Base-by-base conservation (phyloP, 2,113 vertebrate species). In the Sylvia atricapilla region DNA sequence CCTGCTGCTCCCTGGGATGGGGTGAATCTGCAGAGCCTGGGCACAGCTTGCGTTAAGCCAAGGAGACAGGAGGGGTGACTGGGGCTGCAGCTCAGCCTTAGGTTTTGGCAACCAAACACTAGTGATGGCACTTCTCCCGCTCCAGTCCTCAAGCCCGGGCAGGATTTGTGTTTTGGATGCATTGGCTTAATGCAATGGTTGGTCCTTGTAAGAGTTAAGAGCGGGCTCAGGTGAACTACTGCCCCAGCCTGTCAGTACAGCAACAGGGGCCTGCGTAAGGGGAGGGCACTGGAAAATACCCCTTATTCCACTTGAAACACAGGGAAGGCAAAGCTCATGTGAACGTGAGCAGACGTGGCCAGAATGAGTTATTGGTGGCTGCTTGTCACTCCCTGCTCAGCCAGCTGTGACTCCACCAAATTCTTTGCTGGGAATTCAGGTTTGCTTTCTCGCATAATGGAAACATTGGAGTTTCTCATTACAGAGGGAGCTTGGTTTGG, bases 241-340 rank as follows among this genome's bases (percentile, higher is more conserved):
- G 60, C 37, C n/a, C 37, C 27, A 49, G 66, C 39, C 35, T 64
- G 33, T 15, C 44, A 33, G 25, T 22, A 2, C 11, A 76, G 84
- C 59, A 15, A 3, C 0, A 56, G 46, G 2, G 4, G 10, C 37
- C 9, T 8, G 9, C 27, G 2, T 16, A 31, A 7, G 15, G 43
- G 87, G 56, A 82, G 75, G 55, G 37, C 63, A 15, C 37, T 73
- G 66, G 37, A 41, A 87, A 80, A 55, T 39, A 41, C 15, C 23
- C 37, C 64, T 84, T 69, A 30, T 53, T 46, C 66, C 44, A 12
- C 46, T 69, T 73, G 53, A 88, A 43, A 73, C 44, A 28, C 27
- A 43, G 56, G 69, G 67, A 43, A 46, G 47, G 33, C 49, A 43
- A 31, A 83, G 50, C 0, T 0, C 18, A 47, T n/a, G 68, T 73